Evolutionary conservation across 92 coral and sea anemone species (phyloP), one percentile per base, ranked within the genome.

Genomic region (Umimayanthus kanabou): DNA sequence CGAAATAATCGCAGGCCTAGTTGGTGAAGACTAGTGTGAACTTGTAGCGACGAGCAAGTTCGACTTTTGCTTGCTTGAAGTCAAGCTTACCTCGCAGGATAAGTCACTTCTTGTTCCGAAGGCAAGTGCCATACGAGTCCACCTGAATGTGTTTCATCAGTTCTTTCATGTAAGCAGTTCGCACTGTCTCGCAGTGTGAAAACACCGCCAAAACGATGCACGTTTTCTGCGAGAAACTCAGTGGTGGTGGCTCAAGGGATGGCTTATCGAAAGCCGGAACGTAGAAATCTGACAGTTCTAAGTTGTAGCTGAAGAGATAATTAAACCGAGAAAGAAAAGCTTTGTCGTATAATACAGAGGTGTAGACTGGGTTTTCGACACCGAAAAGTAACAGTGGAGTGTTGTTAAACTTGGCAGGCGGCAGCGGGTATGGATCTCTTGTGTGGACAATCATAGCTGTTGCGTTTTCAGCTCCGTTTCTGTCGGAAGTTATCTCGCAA

Each of bases 311-410:
- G 37, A 33, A 33, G 2, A 33, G 37, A 33, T 33, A 33, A 33
- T 33, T 33, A 33, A 33, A 33, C 37, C 37, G 37, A 2, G 92
- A 45, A 66, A 93, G 58, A 75, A 79, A 90, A 0, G 39, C 50
- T 30, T 57, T 39, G 39, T 91, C 40, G 66, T 57, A 39, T 7
- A 93, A 57, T 18, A 39, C 78, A 1, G 92, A 92, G 7, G 95
- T 91, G 72, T 93, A 91, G 4, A 93, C 92, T 7, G 95, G 95
- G 49, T 93, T 93, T 82, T 93, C 95, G 16, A 64, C 26, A 47
- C 88, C 73, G 2, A 43, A 50, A 1, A 93, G 80, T 28, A 90
- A 75, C 90, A 79, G 76, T 9, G 95, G 95, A 7, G 76, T 75
- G 26, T 28, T 5, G 23, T 75, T 75, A 22, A 29, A 73, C 16